Evolutionary conservation across 2,888 invertebrate genomes (phyloP).

Genomic region (Drosophila kanekoi): DNA sequence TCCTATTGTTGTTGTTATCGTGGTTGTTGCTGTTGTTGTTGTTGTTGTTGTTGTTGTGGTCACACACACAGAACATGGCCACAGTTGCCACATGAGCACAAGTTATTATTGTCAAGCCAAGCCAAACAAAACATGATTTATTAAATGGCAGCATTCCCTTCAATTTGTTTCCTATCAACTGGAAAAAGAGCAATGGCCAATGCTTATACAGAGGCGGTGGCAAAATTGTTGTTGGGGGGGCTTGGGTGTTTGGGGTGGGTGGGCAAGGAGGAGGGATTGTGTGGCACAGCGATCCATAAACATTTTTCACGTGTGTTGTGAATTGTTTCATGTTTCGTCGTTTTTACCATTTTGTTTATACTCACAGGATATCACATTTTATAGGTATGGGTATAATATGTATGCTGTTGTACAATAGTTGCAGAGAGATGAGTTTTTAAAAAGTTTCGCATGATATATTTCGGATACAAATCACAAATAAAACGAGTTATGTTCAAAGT

Average conservation of each 20-base stretch:
- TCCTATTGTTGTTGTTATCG: conserved; percentile 24
- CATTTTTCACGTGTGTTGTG: conserved; percentile 62
- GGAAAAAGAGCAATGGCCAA: conserved; percentile 73
- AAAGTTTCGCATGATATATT: conserved; percentile 61
- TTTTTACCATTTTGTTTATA: conserved; percentile 17
- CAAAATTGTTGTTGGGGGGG: not conserved
- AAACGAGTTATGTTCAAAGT: conserved; percentile 49
- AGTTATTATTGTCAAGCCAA: conserved; percentile 80
- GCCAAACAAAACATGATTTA: conserved; percentile 80
- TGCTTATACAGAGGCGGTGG: not conserved
- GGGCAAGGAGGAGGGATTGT: not conserved
- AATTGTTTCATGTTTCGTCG: conserved; percentile 54
- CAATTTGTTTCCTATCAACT: conserved; percentile 81
- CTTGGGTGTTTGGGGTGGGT: not conserved
- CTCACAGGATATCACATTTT: not conserved
- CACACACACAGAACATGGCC: conserved; percentile 64
- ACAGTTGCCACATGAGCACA: conserved; percentile 74
- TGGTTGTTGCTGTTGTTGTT: conserved; percentile 20
- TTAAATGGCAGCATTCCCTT: conserved; percentile 80
- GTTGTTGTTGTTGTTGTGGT: conserved; percentile 39
- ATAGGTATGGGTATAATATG: conserved; percentile 34
- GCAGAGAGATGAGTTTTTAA: conserved; percentile 69
- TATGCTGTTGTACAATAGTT: conserved; percentile 44
- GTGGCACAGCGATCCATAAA: conserved; percentile 30
- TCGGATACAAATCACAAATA: conserved; percentile 55